These are phyloP conservation scores for Gambelia wislizenii DNA, from an alignment of 2,797 vertebrate species.

Conservation along the genomic window DNA sequence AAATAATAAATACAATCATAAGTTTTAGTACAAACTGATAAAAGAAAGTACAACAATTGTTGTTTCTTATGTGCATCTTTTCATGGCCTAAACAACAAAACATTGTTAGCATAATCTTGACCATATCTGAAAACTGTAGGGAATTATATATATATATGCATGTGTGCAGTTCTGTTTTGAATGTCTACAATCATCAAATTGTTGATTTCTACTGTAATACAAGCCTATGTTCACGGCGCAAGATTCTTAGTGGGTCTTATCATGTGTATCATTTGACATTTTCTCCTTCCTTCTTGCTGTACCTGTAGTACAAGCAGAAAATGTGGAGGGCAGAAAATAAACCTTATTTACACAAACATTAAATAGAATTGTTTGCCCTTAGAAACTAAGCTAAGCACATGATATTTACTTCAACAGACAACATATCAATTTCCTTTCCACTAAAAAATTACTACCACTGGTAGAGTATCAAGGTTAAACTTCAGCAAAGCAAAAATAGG, in stretches of 20 bases:
- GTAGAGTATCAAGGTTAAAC: neutral
- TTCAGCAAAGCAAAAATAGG: slow-evolving; percentile 10
- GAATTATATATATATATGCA: too few species aligned
- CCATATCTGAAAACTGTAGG: neutral
- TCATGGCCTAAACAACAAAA: neutral
- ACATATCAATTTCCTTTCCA: neutral
- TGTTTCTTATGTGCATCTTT: neutral
- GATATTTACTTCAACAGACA: neutral
- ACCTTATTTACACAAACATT: neutral
- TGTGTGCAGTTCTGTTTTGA: neutral
- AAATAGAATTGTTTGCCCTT: slow-evolving; percentile 13
- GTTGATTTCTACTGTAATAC: neutral
- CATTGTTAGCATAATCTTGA: neutral
- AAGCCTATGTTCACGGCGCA: too few species aligned
- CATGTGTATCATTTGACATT: neutral
- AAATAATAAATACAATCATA: too few species aligned
- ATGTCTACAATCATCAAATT: neutral
- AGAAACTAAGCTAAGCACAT: neutral
- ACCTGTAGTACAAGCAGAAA: neutral
- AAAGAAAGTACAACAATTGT: too few species aligned
- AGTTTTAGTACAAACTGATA: too few species aligned
- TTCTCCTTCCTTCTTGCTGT: neutral
- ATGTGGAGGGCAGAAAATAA: neutral
- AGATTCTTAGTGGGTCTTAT: neutral
- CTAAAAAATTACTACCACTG: neutral